phyloP scores from a whole-genome alignment of 2,888 invertebrate species.

The Cryptocheilus praepositus region DNA sequence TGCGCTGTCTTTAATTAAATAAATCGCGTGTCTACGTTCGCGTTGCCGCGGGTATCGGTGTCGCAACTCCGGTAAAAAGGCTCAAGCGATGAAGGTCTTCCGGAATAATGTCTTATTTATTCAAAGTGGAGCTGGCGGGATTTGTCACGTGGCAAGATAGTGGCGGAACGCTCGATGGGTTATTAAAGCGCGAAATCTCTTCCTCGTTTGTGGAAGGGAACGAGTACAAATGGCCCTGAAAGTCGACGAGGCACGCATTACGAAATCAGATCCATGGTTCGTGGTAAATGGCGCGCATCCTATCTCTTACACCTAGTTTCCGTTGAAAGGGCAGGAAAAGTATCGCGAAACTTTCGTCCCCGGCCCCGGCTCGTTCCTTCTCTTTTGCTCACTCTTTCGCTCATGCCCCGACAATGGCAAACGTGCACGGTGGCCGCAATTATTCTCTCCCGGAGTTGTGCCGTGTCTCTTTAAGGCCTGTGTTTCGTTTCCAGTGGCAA shows the following conservation, averaged over 20 bases:
- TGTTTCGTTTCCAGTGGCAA: slow-evolving; percentile 22
- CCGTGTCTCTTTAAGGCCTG: slow-evolving; percentile 13
- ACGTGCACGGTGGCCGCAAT: slow-evolving; percentile 25
- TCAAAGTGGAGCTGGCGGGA: too few species aligned
- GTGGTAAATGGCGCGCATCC: slow-evolving; percentile 37
- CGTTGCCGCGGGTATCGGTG: too few species aligned
- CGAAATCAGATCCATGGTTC: slow-evolving; percentile 21
- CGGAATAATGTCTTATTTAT: too few species aligned
- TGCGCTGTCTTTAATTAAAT: too few species aligned
- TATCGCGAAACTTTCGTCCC: slow-evolving; percentile 32
- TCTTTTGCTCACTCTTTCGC: slow-evolving; percentile 14
- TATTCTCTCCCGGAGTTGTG: slow-evolving; percentile 33
- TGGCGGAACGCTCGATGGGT: too few species aligned
- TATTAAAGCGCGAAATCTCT: too few species aligned
- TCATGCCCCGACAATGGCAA: neutral
- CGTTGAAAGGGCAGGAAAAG: slow-evolving; percentile 38
- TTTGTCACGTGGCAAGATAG: too few species aligned
- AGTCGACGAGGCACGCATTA: slow-evolving; percentile 23
- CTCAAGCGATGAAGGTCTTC: too few species aligned
- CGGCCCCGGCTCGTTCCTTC: neutral
- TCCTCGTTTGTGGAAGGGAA: neutral
- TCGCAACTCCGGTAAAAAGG: too few species aligned
- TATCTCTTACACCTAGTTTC: slow-evolving; percentile 45
- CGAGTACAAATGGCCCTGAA: neutral
- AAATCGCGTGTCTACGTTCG: too few species aligned